These are phyloP conservation scores for Aspidiotus destructor DNA, from an alignment of 2,888 invertebrate species.

Conservation along the genomic window DNA sequence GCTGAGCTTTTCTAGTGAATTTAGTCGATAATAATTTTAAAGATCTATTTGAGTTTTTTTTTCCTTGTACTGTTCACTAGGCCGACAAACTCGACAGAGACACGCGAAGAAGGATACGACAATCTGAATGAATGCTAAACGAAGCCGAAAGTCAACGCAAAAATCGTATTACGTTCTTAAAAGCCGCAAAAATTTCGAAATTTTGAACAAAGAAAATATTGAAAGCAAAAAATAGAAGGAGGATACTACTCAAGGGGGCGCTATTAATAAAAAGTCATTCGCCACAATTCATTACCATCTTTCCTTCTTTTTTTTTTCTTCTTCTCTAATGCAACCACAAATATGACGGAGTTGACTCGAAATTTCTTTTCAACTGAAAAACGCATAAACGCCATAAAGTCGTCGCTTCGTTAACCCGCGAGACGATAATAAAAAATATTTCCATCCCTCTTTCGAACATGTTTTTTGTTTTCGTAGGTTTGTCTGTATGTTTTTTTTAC, in stretches of 20 bases:
- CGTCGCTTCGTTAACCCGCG: slow-evolving; percentile 24
- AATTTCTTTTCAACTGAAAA: slow-evolving; percentile 5
- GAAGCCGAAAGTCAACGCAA: background rate
- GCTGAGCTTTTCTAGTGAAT: too few species aligned
- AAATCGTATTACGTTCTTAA: background rate
- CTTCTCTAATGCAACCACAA: slow-evolving; percentile 1
- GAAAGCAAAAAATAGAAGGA: background rate
- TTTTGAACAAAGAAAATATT: background rate
- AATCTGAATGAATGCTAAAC: background rate
- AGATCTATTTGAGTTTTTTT: too few species aligned
- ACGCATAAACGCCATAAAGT: slow-evolving; percentile 17
- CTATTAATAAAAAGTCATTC: slow-evolving; percentile 28
- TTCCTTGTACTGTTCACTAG: too few species aligned
- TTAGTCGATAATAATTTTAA: too few species aligned
- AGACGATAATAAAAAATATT: slow-evolving; percentile 25
- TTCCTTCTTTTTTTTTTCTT: background rate
- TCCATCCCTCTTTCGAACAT: slow-evolving; percentile 3
- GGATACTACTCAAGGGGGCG: background rate
- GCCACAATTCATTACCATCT: slow-evolving; percentile 29
- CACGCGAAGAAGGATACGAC: too few species aligned
- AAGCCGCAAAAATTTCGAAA: background rate
- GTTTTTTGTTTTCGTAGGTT: background rate
- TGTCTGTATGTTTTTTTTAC: too few species aligned
- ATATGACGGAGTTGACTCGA: slow-evolving; percentile 8
- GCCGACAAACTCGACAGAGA: too few species aligned